Evolutionary conservation across 2,888 invertebrate species (phyloP), one percentile per base, ranked within the genome.

Genomic region (Drosophila borborema): DNA sequence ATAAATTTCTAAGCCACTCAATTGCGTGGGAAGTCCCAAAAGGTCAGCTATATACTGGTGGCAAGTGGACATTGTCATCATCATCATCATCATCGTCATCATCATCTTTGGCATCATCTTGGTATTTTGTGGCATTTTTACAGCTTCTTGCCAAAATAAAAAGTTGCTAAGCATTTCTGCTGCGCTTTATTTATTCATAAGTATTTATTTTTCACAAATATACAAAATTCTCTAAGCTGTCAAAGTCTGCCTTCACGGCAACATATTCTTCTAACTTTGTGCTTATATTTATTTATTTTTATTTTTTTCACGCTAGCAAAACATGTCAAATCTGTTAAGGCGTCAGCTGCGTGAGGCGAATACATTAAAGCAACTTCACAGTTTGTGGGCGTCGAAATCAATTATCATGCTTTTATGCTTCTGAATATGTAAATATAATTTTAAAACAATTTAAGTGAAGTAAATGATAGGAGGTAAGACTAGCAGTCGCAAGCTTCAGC

Each of bases 251-350:
- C 20, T 43, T 53, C 36, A 10, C 41, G 60, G 28, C 53, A 58
- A 43, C 48, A 31, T 10, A 16, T 49, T 36, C 43, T 38, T 58
- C 9, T 28, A 6, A 9, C 28, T 46, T 45, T 43, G 28, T n/a
- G 56, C 49, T 60, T 51, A 6, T 28, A 28, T 28, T 28, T 28
- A 28, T 56, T 55, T 61, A 28, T 28, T 58, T 51, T 55, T 55
- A 58, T 46, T 51, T 65, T 55, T 20, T 56, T 61, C 28, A 12
- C 61, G 61, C 81, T 74, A 60, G 66, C 74, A 67, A 67, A 64
- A 46, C 71, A 72, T 77, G 78, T 77, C 64, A 72, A 78, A 67
- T 70, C 73, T 66, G 77, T 70, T 64, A 80, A 64, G 55, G 59
- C 60, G 61, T 18, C 43, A 56, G 43, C 38, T 70, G 74, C 58